Evolutionary conservation across 2,113 vertebrate species (phyloP).

Genomic region (Sylvietta virens): DNA sequence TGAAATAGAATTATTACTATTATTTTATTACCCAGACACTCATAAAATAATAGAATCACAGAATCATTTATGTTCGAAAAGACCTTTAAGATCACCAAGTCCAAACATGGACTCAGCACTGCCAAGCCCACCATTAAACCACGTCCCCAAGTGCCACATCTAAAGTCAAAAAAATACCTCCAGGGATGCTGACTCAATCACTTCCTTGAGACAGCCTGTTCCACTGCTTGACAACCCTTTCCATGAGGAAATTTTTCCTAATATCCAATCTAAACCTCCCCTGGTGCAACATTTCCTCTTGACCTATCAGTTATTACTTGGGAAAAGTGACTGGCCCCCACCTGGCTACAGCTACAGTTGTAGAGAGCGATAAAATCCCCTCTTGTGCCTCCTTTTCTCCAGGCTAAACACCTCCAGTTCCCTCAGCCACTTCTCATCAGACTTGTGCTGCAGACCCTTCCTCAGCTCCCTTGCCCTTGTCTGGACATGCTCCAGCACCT

Average conservation of each 20-base stretch:
- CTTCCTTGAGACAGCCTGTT: background rate
- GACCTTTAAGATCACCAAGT: background rate
- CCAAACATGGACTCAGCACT: background rate
- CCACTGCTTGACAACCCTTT: background rate
- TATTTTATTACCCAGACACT: background rate
- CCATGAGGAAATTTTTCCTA: background rate
- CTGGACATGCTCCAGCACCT: background rate
- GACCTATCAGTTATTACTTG: background rate
- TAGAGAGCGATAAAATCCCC: background rate
- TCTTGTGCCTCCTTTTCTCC: background rate
- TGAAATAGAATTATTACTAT: background rate
- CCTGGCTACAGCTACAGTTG: background rate
- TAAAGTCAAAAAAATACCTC: background rate
- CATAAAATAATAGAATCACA: background rate
- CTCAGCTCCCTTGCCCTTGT: background rate
- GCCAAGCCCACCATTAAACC: background rate
- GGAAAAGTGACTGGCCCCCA: background rate
- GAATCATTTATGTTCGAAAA: background rate
- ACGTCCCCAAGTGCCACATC: background rate
- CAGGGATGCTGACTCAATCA: background rate
- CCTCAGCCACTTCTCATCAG: background rate
- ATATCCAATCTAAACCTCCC: background rate
- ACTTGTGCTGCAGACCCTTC: background rate
- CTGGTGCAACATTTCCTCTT: background rate
- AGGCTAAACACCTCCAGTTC: background rate